These are phyloP conservation scores for Ptiloglossa arizonensis DNA, from an alignment of 1,140 invertebrate genomes.

Conservation along the genomic window DNA sequence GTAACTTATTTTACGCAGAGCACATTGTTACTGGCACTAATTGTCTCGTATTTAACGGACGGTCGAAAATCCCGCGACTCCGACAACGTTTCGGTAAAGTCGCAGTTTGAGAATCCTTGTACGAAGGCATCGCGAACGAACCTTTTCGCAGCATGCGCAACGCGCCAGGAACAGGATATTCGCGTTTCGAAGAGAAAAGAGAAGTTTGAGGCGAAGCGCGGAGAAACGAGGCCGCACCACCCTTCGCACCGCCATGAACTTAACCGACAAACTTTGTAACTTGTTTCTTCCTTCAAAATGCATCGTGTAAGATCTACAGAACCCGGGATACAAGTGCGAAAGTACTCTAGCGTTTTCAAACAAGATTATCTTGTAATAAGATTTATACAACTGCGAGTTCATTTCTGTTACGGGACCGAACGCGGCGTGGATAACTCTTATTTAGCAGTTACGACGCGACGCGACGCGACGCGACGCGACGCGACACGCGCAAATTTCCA, in stretches of 20 bases:
- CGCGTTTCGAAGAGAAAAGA: background rate
- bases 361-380: slow-evolving; percentile 43
- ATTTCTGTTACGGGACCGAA: background rate
- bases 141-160: background rate
- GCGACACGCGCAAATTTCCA: background rate
- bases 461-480: no score
- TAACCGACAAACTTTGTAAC: slow-evolving; percentile 37
- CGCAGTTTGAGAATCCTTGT: background rate
- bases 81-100: background rate
- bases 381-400: slow-evolving; percentile 26
- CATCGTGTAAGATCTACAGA: slow-evolving; percentile 22
- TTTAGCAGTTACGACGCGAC: background rate
- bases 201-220: background rate
- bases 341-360: slow-evolving; percentile 25
- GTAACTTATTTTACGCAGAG: no score
- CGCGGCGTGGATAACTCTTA: background rate
- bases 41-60: background rate
- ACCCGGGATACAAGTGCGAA: slow-evolving; percentile 14
- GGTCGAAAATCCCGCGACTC: no score
- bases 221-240: background rate
- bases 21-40: no score
- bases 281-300: slow-evolving; percentile 39
- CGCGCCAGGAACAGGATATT: background rate
- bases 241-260: background rate
- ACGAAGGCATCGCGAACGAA: background rate